Evolutionary conservation across 2,888 invertebrate genomes (phyloP).

Genomic region (Acronicta alni): DNA sequence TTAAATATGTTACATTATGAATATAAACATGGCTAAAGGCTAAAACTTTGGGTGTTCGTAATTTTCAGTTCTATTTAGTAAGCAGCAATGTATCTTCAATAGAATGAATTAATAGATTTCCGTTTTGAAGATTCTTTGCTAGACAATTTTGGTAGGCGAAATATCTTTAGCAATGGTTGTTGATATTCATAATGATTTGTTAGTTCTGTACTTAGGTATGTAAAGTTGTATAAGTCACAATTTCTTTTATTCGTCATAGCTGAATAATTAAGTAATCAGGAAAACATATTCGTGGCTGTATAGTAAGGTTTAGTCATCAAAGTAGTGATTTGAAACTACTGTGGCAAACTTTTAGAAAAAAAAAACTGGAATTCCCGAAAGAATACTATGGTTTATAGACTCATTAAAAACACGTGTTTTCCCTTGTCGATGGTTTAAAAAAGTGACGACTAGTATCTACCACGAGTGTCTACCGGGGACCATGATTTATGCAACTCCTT

Average conservation of each 20-base stretch:
- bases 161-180: no score
- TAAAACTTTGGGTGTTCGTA: no score
- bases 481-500: no score
- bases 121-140: constrained; percentile 28
- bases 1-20: no score
- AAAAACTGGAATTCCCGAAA: background rate
- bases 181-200: no score
- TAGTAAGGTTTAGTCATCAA: constrained; percentile 14
- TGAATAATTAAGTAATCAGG: constrained; percentile 1
- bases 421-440: background rate
- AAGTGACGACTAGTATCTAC: background rate
- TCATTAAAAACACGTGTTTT: background rate
- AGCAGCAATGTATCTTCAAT: no score
- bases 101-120: background rate
- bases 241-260: background rate
- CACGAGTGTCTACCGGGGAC: no score
- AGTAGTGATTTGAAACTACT: background rate
- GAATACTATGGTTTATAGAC: background rate
- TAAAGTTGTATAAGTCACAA: no score
- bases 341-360: background rate
- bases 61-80: no score
- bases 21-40: no score
- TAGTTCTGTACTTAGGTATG: no score
- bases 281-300: background rate
- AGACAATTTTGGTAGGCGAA: constrained; percentile 17